Evolutionary conservation across 2,113 vertebrate genomes (phyloP).

Genomic region (Mastomys coucha): DNA sequence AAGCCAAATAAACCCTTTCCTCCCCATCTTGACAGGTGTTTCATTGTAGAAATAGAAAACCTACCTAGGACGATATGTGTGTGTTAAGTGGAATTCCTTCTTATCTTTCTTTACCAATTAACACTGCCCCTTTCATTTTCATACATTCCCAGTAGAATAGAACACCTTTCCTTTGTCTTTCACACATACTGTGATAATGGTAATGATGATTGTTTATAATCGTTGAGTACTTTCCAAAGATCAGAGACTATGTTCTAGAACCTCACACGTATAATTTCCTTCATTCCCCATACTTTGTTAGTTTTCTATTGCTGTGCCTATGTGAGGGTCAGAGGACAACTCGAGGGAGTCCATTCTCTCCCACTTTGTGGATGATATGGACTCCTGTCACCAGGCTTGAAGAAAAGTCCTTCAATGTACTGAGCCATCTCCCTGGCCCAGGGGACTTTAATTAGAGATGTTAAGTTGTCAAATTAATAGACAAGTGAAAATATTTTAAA

Average conservation of each 20-base stretch:
- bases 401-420: not conserved
- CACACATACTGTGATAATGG: not conserved
- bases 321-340: not conserved
- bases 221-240: not conserved
- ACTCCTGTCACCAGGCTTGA: not conserved
- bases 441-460: constrained; percentile 51
- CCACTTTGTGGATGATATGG: not conserved
- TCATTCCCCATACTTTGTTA: not conserved
- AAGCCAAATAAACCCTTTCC: not conserved
- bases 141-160: not conserved
- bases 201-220: not conserved
- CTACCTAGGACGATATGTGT: not conserved
- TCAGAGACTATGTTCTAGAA: not conserved
- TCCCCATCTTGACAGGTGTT: not conserved
- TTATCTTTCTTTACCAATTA: not conserved
- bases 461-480: constrained; percentile 47
- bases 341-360: not conserved
- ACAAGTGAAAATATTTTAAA: constrained; percentile 19
- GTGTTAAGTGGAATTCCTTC: not conserved
- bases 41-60: not conserved
- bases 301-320: not conserved
- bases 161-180: not conserved
- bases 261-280: not conserved
- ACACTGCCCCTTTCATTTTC: not conserved
- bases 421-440: not conserved